Evolutionary conservation across 2,113 vertebrate genomes (phyloP).

Genomic region (Hippolais icterina): DNA sequence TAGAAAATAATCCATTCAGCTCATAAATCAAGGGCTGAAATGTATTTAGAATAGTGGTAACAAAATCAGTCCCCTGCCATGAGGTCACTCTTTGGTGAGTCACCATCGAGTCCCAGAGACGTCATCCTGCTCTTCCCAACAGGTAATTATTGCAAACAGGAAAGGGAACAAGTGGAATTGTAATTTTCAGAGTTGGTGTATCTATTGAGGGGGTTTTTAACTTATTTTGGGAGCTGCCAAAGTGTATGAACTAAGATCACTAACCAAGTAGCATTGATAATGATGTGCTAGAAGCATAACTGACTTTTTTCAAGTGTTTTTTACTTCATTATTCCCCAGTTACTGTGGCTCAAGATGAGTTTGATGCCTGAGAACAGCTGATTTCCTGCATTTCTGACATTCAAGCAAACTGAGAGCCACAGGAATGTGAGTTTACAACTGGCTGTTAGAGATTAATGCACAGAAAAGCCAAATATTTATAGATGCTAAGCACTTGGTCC

Average conservation of each 20-base stretch:
- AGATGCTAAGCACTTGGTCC: background rate
- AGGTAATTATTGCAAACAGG: background rate
- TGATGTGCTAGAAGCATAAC: background rate
- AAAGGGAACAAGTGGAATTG: background rate
- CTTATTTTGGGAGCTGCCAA: background rate
- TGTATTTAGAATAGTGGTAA: background rate
- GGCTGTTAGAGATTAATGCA: background rate
- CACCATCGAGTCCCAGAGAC: background rate
- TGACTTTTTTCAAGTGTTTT: background rate
- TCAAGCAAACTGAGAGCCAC: background rate
- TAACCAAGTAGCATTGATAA: background rate
- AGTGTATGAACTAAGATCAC: background rate
- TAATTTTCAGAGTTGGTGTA: background rate
- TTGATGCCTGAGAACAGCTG: background rate
- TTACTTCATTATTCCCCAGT: background rate
- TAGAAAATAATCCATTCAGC: background rate
- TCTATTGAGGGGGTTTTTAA: accelerated
- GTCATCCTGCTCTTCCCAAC: background rate
- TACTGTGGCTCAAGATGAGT: background rate
- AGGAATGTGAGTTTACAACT: background rate
- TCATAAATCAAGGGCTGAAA: background rate
- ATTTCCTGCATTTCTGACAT: background rate
- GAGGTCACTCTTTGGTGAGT: background rate
- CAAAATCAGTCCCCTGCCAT: background rate
- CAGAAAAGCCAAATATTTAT: background rate